A percentile compares a stretch with the other conserved stretches of the same genome.
These are phyloP conservation scores for Platalea minor DNA, from an alignment of 2,797 vertebrate species.

Conservation along the genomic window DNA sequence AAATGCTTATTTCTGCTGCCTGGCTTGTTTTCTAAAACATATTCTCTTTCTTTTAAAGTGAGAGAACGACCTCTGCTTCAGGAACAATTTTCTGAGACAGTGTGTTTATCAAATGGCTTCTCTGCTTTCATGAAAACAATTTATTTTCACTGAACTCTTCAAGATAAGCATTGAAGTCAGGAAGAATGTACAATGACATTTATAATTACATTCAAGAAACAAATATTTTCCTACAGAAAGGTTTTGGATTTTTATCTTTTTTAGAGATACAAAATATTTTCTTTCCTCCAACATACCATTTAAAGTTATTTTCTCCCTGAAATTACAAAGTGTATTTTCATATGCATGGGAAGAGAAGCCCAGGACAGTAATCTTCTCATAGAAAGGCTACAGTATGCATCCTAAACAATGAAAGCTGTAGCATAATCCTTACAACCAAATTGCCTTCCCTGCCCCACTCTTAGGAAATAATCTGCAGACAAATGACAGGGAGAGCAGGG, in stretches of 20 bases:
- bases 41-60: slow-evolving; percentile 71
- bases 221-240: slow-evolving; percentile 71
- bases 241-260: slow-evolving; percentile 18
- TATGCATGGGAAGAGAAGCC: slow-evolving; percentile 10
- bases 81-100: slow-evolving; percentile 78
- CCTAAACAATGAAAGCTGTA: slow-evolving; percentile 44
- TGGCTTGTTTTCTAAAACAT: slow-evolving; percentile 71
- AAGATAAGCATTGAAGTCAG: slow-evolving; percentile 76
- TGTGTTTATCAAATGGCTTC: slow-evolving; percentile 78
- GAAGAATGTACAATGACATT: slow-evolving; percentile 76
- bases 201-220: slow-evolving; percentile 77
- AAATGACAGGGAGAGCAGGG: background rate
- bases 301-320: slow-evolving; percentile 12
- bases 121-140: slow-evolving; percentile 81
- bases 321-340: slow-evolving; percentile 51
- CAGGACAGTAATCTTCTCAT: slow-evolving; percentile 26
- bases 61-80: slow-evolving; percentile 76
- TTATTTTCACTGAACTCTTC: slow-evolving; percentile 78
- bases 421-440: slow-evolving; percentile 12
- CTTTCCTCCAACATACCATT: background rate
- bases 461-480: background rate
- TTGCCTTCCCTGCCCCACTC: background rate
- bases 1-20: slow-evolving; percentile 61
- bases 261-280: slow-evolving; percentile 39
- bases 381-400: slow-evolving; percentile 44